Base-by-base conservation (phyloP, 1,140 invertebrate species). In the Galleria mellonella region DNA sequence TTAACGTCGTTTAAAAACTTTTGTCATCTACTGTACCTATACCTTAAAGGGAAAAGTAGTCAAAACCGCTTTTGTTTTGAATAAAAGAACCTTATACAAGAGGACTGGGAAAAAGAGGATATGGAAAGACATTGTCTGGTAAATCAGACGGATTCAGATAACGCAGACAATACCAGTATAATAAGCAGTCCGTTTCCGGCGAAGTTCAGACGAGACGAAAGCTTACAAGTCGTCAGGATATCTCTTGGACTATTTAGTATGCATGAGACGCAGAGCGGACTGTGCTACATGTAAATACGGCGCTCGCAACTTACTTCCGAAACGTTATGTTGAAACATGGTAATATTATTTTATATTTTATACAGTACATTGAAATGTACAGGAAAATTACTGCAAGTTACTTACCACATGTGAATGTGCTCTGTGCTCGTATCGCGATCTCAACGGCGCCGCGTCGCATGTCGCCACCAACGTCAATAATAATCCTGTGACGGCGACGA, bases 101-200 rank as follows among this genome's bases (percentile, higher is more conserved):
- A 51, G 46, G 12, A 45, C 49, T 51, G 33, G 17, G 17, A 52
- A 55, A 60, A 60, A 62, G 59, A 51, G 41, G 39, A 43, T 46
- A 38, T 47, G 55, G 43, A 51, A 51, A 50, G 45, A 54, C 65
- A 65, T 63, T 60, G 58, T 56, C 55, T 51, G 47, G 47, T 54
- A 58, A 57, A 71, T 61, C 63, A 70, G 62, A 72, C 56, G 61
- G 63, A 66, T 63, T 51, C 55, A 72, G 71, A 78, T 74, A 78
- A 62, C 51, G 33, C 55, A 67, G 56, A 79, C 75, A 76, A 79
- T 72, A 63, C 23, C 28, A 35, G 65, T 51, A 59, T 68, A 73
- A 78, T 72, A 55, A 52, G 51, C 36, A 55, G 47, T 39, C 64
- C 54, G 72, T 71, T 72, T 78, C 74, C 72, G 77, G 64, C 60